Base-by-base conservation (phyloP, 2,113 vertebrate genomes). In the Brevimyrus niger region DNA sequence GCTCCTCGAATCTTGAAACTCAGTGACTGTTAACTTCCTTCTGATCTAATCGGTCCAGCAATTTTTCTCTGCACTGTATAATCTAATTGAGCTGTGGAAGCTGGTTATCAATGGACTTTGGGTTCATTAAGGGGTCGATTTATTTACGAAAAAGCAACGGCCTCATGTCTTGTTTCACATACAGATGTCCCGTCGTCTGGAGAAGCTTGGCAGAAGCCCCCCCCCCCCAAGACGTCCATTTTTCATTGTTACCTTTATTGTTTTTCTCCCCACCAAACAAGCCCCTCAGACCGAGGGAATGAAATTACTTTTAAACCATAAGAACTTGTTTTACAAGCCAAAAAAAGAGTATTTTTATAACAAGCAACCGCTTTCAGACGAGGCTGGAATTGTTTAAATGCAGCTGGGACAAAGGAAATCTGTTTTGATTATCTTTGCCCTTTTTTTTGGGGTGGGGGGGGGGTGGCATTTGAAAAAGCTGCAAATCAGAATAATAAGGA, bases 291-390 rank as follows among this genome's bases (percentile, higher is more conserved):
- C 53, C 8, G 4, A 8, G 80, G 80, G 23, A 65, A 65, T 53
- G 21, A 47, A 55, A 83, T 50, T 21, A 48, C 51, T 55, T 76
- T 88, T 15, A 76, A 89, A 89, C 48, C 27, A 46, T 50, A 73
- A 89, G 48, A 35, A 51, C 80, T 84, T 86, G 31, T 85, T 89
- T 89, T 61, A 89, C 53, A 85, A 89, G 65, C 80, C 51, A 38
- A 47, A 89, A 50, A 76, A 38, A 89, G 38, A 55, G 47, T 35
- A 84, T 89, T 89, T 89, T 89, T 89, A 83, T 85, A 61, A 82
- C 55, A 65, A n/a, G 47, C 85, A 53, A 53, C 42, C 48, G 4
- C n/a, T 86, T 89, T 89, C 55, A 65, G 23, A 17, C n/a, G 42
- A 55, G 50, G 83, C 89, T 85, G 82, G 82, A 86, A 86, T 46